phyloP scores from a whole-genome alignment of 1,140 invertebrate genomes.

The Hetaerina americana region DNA sequence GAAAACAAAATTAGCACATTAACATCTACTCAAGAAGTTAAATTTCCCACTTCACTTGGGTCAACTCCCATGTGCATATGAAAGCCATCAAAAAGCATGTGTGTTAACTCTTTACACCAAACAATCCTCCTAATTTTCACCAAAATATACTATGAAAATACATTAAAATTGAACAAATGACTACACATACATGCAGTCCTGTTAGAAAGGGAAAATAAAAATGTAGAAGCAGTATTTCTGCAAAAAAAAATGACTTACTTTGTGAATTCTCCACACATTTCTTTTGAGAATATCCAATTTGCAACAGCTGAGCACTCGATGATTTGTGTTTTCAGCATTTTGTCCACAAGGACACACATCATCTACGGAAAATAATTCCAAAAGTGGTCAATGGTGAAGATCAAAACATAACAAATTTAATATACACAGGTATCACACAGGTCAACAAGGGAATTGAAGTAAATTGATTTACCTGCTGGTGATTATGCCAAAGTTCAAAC shows the following conservation, averaged over 20 bases:
- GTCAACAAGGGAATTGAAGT: background rate
- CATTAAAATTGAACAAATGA: too few species aligned
- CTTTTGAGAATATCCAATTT: conserved; percentile 97
- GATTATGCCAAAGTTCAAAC: conserved; percentile 85
- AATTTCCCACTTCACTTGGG: too few species aligned
- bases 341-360: conserved; percentile 91
- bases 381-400: background rate
- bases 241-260: conserved; percentile 39
- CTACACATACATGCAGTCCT: too few species aligned
- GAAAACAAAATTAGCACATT: too few species aligned
- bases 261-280: conserved; percentile 87
- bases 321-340: conserved; percentile 94
- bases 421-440: background rate
- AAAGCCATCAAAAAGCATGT: too few species aligned
- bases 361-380: conserved; percentile 42
- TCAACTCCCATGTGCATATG: too few species aligned
- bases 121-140: too few species aligned
- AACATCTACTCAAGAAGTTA: too few species aligned
- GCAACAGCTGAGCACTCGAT: conserved; percentile 93
- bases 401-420: too few species aligned
- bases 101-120: too few species aligned
- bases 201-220: too few species aligned
- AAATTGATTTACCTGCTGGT: conserved; percentile 53
- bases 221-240: background rate
- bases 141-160: too few species aligned